A percentile compares a stretch with the other conserved stretches of the same genome.
Evolutionary conservation across 2,888 invertebrate genomes (phyloP).

Genomic region (Synanthedon myopaeformis): DNA sequence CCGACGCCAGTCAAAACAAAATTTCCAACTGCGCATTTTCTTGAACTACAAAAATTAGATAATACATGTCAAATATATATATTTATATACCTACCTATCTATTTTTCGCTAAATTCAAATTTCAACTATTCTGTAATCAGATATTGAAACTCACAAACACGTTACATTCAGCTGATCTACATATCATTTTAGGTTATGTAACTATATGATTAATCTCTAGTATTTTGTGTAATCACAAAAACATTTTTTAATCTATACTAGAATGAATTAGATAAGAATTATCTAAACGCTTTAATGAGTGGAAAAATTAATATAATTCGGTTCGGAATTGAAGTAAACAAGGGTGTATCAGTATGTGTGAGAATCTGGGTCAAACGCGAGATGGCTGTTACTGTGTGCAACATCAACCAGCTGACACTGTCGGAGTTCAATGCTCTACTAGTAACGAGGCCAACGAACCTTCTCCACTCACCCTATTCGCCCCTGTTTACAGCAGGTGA

Average conservation of each 20-base stretch:
- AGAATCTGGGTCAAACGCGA: slow-evolving; percentile 37
- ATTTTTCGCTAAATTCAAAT: too few species aligned
- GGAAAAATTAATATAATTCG: slow-evolving; percentile 24
- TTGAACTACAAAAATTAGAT: not conserved
- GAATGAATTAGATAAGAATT: not conserved
- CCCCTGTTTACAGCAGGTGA: slow-evolving; percentile 22
- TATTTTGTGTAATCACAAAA: not conserved
- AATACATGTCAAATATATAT: not conserved
- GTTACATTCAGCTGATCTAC: too few species aligned
- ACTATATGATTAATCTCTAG: too few species aligned
- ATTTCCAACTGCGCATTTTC: not conserved
- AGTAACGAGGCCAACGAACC: slow-evolving; percentile 33
- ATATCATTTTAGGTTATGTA: too few species aligned
- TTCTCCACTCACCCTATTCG: slow-evolving; percentile 11
- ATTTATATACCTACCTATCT: too few species aligned
- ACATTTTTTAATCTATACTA: not conserved
- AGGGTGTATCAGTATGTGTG: slow-evolving; percentile 21
- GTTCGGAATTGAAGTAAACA: slow-evolving; percentile 6
- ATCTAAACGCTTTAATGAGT: slow-evolving; percentile 10
- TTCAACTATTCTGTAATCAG: too few species aligned
- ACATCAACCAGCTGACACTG: slow-evolving; percentile 32
- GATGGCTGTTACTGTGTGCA: slow-evolving; percentile 31
- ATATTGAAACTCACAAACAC: too few species aligned
- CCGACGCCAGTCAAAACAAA: not conserved
- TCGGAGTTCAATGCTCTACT: slow-evolving; percentile 34